Base-by-base conservation (phyloP, 2,888 invertebrate species). In the Lasioglossum morio region DNA sequence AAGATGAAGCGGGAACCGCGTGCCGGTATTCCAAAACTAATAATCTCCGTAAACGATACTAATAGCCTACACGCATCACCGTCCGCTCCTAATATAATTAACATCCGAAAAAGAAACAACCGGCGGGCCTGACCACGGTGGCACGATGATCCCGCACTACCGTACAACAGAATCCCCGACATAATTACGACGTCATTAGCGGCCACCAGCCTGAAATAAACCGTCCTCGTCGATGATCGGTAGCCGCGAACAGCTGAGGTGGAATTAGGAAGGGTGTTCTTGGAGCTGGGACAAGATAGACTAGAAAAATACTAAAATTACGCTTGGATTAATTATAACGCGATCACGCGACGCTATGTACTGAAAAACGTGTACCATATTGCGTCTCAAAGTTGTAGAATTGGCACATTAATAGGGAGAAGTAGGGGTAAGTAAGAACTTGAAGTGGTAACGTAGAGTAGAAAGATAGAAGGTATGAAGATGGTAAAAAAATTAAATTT, bases 111-210 rank as follows among this genome's bases (percentile, higher is more conserved):
- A 81, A 84, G 77, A 63, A 78, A 74, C 40, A 73, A 60, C 48
- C 66, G 53, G 3, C 60, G 63, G 63, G 76, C 43, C 34, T 79
- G 69, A 63, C 72, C 43, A 57, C 43, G 73, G 46, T 37, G 69
- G 46, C 46, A 27, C 63, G 82, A 73, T 57, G 82, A 78, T 82
- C 77, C 82, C 78, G 48, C 72, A 40, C 73, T 76, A 73, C 72
- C 76, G 72, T 85, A 66, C 76, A 82, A 85, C 76, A 82, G 82
- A 81, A 66, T 78, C 79, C 77, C 60, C 79, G 81, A 81, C 75
- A 77, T 84, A 86, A 84, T 82, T 84, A 82, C 79, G 80, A 86
- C 84, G 82, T 84, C 84, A 84, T 87, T 87, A 87, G 82, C 79
- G 77, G 27, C 27, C 53, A 43, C 63, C n/a, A 46, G 79, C 80